Percentiles rank a stretch among this genome's conserved stretches.
Evolutionary conservation across 2,888 invertebrate genomes (phyloP).

Genomic region (Perdita meconis): DNA sequence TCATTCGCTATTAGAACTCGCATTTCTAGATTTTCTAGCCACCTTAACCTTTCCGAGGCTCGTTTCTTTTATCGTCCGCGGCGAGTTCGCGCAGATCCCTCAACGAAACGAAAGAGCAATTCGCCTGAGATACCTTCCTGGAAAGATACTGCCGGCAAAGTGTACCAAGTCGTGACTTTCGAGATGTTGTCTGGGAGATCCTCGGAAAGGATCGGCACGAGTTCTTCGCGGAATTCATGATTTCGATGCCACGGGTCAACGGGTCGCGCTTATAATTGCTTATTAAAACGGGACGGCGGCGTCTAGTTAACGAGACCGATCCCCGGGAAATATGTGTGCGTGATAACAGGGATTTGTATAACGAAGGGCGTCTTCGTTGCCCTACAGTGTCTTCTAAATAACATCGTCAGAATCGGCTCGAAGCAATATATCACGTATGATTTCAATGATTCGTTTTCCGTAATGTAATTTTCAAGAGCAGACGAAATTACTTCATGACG

Average conservation of each 20-base stretch:
- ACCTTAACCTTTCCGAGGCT: background rate
- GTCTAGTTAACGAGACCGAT: constrained; percentile 43
- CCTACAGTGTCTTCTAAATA: background rate
- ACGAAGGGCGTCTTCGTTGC: background rate
- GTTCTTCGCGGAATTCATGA: constrained; percentile 60
- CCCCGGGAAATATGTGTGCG: constrained; percentile 22
- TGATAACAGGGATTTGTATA: constrained; percentile 4
- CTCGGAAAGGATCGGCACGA: constrained; percentile 63
- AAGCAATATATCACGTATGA: background rate
- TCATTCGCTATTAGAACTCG: too few species aligned
- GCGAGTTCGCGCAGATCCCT: background rate
- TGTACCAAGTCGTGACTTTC: constrained; percentile 63
- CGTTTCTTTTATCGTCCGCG: background rate
- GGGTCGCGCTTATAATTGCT: constrained; percentile 67
- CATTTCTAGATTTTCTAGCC: too few species aligned
- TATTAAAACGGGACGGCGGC: constrained; percentile 63
- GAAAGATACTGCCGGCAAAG: constrained; percentile 46
- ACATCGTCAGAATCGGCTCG: background rate
- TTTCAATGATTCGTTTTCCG: background rate
- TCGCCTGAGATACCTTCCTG: constrained; percentile 34
- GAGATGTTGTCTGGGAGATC: constrained; percentile 57
- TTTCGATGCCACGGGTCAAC: constrained; percentile 59
- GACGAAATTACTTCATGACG: background rate
- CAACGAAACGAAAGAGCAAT: constrained; percentile 9
- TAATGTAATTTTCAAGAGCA: background rate